Conservation (phyloP, 2,888 invertebrate species). For the Coecobrya sp. region DNA sequence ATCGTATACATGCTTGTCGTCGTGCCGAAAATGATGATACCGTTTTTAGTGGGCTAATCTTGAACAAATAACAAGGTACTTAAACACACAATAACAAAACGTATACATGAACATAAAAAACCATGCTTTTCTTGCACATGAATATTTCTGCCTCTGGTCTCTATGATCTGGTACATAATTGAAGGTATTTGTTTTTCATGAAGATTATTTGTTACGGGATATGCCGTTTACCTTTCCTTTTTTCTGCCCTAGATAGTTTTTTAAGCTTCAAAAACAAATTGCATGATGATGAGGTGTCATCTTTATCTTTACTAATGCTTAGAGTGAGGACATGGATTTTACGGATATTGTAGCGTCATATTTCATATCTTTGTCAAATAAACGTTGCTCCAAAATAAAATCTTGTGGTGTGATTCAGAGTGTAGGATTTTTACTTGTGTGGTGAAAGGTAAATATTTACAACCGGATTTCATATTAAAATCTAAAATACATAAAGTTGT, state of each 20-base stretch:
- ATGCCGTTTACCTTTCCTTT: too few species aligned
- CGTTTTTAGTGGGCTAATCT: slow-evolving; percentile 27
- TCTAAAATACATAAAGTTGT: neutral
- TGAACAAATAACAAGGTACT: slow-evolving; percentile 28
- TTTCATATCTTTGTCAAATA: neutral
- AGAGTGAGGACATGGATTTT: neutral
- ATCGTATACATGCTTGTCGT: too few species aligned
- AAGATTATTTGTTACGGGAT: neutral
- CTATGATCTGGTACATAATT: neutral
- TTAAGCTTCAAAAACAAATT: too few species aligned
- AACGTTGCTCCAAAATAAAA: neutral
- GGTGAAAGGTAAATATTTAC: neutral
- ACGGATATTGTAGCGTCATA: neutral
- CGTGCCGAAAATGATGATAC: neutral
- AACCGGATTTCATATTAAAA: neutral
- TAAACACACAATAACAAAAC: neutral
- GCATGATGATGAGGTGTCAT: too few species aligned
- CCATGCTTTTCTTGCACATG: neutral
- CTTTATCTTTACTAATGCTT: too few species aligned
- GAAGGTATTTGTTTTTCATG: neutral
- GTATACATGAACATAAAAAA: neutral
- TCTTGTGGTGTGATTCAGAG: neutral
- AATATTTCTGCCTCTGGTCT: neutral
- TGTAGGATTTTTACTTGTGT: neutral
- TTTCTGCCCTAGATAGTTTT: neutral